Evolutionary conservation across 1,140 invertebrate genomes (phyloP), one percentile per base, ranked within the genome.

Genomic region (Melipona quadrifasciata): DNA sequence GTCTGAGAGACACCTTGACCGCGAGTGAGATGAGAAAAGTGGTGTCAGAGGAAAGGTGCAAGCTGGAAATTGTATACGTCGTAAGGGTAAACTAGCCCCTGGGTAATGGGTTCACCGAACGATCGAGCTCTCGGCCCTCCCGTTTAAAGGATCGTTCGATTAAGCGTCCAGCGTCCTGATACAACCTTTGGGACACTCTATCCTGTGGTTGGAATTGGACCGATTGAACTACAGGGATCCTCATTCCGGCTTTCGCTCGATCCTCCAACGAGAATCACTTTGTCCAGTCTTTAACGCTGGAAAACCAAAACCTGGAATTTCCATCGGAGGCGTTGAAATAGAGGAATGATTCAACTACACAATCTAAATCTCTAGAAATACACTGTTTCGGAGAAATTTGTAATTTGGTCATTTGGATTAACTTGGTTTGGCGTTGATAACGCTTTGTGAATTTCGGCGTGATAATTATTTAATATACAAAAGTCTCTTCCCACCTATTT

Each of bases 121-220:
- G 87, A 86, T 89, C 86, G 82, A 79, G 85, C 84, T 78, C 65
- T 83, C 86, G 79, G 71, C 87, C 83, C 87, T 85, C 77, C 65
- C 73, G 78, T 77, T 84, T 70, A 82, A 89, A 90, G 82, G 88
- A 90, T 87, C 89, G 91, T 92, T 92, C 91, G 90, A 90, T 91
- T 91, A 91, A 91, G 74, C 77, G 89, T 86, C 72, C 84, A 82
- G 78, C 86, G 87, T 88, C 85, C 85, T 86, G 86, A 91, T 91
- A 91, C 88, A 91, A 87, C 90, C 90, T 90, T 68, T 89, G 88
- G 90, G 90, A 91, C 85, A 86, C 76, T 86, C 31, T 78, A 68
- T 67, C 81, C 72, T 86, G 64, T 27, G 77, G 85, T 77, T 58
- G 58, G 53, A 53, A 70, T 80, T 82, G 57, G 12, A 81, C 76